Evolutionary conservation across 2,113 vertebrate species (phyloP).

Genomic region (Oryzias woworae): DNA sequence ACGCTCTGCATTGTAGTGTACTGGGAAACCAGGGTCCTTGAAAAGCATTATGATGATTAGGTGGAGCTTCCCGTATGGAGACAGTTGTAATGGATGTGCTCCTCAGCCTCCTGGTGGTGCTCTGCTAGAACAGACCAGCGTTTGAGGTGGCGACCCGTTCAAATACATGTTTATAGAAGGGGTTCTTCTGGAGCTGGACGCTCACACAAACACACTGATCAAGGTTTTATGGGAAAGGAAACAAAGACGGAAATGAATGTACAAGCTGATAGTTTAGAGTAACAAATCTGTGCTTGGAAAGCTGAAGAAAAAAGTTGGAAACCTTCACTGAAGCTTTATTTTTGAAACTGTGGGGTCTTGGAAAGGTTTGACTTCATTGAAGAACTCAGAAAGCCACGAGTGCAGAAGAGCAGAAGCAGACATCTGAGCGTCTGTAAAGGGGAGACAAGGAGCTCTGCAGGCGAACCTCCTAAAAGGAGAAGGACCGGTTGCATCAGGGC

Average conservation of each 20-base stretch:
- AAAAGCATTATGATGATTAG: slow-evolving; percentile 14
- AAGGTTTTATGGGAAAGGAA: no score
- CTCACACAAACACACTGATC: no score
- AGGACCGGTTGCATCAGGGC: no score
- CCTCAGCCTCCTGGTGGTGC: slow-evolving; percentile 59
- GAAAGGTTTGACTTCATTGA: slow-evolving; percentile 12
- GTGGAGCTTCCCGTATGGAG: neutral
- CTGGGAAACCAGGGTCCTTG: neutral
- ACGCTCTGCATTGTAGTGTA: neutral
- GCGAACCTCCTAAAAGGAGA: no score
- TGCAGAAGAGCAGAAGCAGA: slow-evolving; percentile 24
- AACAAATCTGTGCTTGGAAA: no score
- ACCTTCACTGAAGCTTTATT: slow-evolving; percentile 45
- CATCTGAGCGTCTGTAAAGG: slow-evolving; percentile 16
- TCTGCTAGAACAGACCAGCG: neutral
- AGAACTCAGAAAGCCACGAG: slow-evolving; percentile 25
- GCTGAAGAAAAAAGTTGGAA: neutral
- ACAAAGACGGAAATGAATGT: no score
- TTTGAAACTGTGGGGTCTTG: slow-evolving; percentile 12
- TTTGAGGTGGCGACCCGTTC: no score
- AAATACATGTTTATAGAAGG: no score
- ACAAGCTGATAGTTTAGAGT: no score
- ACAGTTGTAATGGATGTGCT: slow-evolving; percentile 19
- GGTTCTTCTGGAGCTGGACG: no score
- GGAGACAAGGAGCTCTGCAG: neutral